Evolutionary conservation across 1,140 invertebrate species (phyloP).

Genomic region (Lerema accius): DNA sequence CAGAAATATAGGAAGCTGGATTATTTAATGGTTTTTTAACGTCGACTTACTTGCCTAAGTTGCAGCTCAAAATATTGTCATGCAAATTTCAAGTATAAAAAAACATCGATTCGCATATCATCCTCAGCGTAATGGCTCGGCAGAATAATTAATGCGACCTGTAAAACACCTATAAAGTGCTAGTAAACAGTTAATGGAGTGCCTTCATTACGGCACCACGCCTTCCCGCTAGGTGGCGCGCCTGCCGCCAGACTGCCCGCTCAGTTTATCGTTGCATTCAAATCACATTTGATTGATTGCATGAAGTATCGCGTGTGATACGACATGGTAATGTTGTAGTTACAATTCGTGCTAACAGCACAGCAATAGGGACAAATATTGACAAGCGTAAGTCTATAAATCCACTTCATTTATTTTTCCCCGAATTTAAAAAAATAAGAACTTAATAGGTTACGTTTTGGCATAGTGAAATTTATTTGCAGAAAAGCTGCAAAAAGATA

Average conservation of each 20-base stretch:
- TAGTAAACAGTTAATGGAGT: constrained; percentile 69
- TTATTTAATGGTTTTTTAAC: too few relatives aligned
- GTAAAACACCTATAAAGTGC: constrained; percentile 74
- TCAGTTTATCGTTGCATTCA: constrained; percentile 52
- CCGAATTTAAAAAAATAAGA: too few relatives aligned
- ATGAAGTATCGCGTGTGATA: constrained; percentile 39
- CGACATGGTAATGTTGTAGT: constrained; percentile 10
- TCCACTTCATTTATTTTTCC: too few relatives aligned
- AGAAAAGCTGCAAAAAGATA: too few relatives aligned
- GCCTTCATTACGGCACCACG: constrained; percentile 64
- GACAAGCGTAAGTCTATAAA: too few relatives aligned
- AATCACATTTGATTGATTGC: constrained; percentile 57
- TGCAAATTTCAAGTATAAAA: too few relatives aligned
- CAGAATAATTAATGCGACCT: constrained; percentile 71
- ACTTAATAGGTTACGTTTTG: too few relatives aligned
- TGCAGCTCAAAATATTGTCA: too few relatives aligned
- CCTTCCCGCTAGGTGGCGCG: constrained; percentile 69
- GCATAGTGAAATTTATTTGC: too few relatives aligned
- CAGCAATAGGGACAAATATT: too few relatives aligned
- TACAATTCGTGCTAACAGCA: too few relatives aligned
- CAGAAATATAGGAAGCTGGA: not conserved
- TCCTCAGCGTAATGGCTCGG: constrained; percentile 47
- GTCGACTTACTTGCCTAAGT: too few relatives aligned
- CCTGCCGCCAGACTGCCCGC: constrained; percentile 28
- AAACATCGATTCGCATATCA: constrained; percentile 30